Evolutionary conservation across 2,113 vertebrate genomes (phyloP).

Genomic region (Prochilodus magdalenae): DNA sequence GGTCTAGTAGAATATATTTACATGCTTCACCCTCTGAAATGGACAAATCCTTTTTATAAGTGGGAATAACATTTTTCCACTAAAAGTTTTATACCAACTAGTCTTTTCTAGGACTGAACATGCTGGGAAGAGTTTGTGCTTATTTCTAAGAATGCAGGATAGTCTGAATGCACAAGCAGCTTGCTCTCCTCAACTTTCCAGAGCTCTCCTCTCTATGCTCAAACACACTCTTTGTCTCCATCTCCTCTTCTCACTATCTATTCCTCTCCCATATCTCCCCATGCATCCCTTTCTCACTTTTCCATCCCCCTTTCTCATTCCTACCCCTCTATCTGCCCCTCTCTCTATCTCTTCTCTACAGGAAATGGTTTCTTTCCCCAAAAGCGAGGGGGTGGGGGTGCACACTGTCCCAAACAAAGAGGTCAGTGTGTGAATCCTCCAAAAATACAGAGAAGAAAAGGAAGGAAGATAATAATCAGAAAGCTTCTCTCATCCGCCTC

Average conservation of each 20-base stretch:
- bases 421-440: constrained; percentile 81
- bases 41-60: no score
- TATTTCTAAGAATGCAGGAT: no score
- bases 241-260: constrained; percentile 54
- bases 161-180: no score
- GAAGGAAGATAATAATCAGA: constrained; percentile 78
- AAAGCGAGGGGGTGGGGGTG: constrained; percentile 60
- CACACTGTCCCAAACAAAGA: constrained; percentile 81
- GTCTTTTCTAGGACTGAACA: no score
- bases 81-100: no score
- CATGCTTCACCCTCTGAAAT: no score
- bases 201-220: constrained; percentile 52
- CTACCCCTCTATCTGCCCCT: constrained; percentile 47
- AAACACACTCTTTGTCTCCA: constrained; percentile 59
- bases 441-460: constrained; percentile 80
- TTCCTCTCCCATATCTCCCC: constrained; percentile 58
- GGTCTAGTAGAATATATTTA: no score
- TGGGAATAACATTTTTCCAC: no score
- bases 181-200: constrained; percentile 46
- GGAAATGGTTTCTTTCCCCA: constrained; percentile 77
- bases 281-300: constrained; percentile 57
- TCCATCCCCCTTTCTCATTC: constrained; percentile 54
- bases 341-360: constrained; percentile 64
- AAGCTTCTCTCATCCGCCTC: constrained; percentile 76
- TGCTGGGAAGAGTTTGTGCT: no score